Conservation (phyloP, 2,113 vertebrate species). For the Antidorcas marsupialis region DNA sequence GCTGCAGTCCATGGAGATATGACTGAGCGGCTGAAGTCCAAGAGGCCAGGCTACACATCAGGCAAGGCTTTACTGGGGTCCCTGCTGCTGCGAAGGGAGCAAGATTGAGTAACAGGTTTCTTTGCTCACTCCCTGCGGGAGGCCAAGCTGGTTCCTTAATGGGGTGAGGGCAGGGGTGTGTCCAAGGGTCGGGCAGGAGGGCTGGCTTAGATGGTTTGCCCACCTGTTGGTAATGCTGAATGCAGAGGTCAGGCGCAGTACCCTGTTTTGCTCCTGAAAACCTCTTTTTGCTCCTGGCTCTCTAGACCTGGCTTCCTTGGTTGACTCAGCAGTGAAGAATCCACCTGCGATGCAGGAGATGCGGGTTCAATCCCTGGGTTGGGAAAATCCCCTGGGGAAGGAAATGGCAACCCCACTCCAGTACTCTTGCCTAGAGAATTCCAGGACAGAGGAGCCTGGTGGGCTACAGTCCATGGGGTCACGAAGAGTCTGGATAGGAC, state of each 20-base stretch:
- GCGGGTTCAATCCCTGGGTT: rapidly evolving
- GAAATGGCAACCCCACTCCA: neutral
- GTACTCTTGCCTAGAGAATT: neutral
- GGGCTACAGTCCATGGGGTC: neutral
- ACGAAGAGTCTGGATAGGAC: neutral
- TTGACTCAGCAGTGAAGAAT: neutral
- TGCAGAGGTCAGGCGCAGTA: rapidly evolving
- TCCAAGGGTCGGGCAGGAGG: neutral
- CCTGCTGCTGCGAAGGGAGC: neutral
- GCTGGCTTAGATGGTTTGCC: neutral
- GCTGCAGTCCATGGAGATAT: neutral
- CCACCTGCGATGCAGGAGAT: neutral
- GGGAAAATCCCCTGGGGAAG: neutral
- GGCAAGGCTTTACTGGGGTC: neutral
- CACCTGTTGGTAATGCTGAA: too few relatives aligned
- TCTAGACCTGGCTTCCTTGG: neutral
- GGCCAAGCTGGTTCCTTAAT: neutral
- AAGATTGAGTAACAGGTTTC: neutral
- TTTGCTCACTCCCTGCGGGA: neutral
- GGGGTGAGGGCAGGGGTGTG: neutral
- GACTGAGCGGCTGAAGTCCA: neutral
- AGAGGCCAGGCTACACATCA: neutral
- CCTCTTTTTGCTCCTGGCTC: neutral
- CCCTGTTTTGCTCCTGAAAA: neutral
- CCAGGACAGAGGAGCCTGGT: neutral